phyloP scores from a whole-genome alignment of 1,140 invertebrate species.

The Drosophila kurseongensis region DNA sequence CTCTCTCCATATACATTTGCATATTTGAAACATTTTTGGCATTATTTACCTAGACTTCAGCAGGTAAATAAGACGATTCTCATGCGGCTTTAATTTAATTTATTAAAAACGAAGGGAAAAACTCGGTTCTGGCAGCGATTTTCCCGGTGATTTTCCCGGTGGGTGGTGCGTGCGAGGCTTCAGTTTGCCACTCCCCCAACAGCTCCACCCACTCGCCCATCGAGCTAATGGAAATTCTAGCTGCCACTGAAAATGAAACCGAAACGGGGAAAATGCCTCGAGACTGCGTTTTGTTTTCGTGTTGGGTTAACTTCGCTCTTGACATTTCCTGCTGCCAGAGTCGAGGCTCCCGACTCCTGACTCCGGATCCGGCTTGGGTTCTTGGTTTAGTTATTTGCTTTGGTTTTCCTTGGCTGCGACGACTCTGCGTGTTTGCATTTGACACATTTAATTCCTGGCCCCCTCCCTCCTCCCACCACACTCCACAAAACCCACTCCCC shows the following conservation, averaged over 20 bases:
- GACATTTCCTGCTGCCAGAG: conserved; percentile 71
- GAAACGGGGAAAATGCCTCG: conserved; percentile 49
- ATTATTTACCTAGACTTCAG: conserved; percentile 51
- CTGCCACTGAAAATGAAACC: conserved; percentile 56
- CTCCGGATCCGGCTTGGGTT: conserved; percentile 25
- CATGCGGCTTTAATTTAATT: conserved; percentile 81
- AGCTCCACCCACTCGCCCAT: conserved; percentile 17
- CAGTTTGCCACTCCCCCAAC: conserved; percentile 57
- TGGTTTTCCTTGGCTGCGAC: conserved; percentile 21
- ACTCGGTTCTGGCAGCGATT: conserved; percentile 42
- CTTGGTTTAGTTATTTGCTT: background rate
- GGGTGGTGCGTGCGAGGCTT: conserved; percentile 59
- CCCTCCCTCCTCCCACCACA: conserved; percentile 1
- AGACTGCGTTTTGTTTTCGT: conserved; percentile 78
- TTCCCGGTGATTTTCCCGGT: conserved; percentile 30
- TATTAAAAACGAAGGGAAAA: conserved; percentile 62
- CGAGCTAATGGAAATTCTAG: conserved; percentile 53
- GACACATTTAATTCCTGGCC: conserved; percentile 73
- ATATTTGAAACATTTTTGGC: conserved; percentile 61
- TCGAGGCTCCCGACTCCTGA: conserved; percentile 33
- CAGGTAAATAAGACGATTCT: conserved; percentile 75
- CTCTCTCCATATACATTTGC: conserved; percentile 33
- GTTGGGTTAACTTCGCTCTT: conserved; percentile 73
- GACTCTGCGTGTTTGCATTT: conserved; percentile 77
- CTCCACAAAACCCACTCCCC: background rate